phyloP scores from a whole-genome alignment of 2,113 vertebrate species.

The Peromyscus maniculatus region DNA sequence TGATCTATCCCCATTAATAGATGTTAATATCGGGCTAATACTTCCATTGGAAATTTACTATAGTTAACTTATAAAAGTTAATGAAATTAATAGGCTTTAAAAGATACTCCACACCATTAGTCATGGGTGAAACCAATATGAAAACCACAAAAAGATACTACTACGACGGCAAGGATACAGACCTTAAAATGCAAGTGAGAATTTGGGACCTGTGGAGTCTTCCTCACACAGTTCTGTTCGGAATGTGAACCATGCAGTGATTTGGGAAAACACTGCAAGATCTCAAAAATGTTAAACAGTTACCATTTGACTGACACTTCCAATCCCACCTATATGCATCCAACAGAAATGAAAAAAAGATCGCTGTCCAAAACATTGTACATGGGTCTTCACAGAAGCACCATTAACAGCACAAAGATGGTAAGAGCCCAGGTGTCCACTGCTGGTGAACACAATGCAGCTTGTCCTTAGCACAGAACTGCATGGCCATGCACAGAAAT shows the following conservation, averaged over 20 bases:
- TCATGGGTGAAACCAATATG: conserved; percentile 7
- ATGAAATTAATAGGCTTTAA: neutral
- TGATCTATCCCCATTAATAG: neutral
- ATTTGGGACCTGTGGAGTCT: neutral
- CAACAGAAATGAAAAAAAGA: conserved; percentile 3
- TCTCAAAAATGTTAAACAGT: neutral
- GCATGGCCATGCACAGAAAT: neutral
- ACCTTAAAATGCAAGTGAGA: neutral
- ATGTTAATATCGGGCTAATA: neutral
- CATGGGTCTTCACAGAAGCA: neutral
- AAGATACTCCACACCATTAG: neutral
- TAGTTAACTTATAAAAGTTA: neutral
- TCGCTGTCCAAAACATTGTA: neutral
- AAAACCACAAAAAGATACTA: neutral
- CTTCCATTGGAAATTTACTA: neutral
- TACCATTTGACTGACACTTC: neutral
- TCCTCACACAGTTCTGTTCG: neutral
- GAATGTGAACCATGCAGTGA: neutral
- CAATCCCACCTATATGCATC: neutral
- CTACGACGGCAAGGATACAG: neutral
- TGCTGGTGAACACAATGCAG: neutral
- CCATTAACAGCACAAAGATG: neutral
- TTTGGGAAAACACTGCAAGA: neutral
- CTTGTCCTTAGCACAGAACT: neutral
- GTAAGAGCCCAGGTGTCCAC: neutral